Conservation (phyloP, 2,888 invertebrate genomes). For the Patella caerulea region DNA sequence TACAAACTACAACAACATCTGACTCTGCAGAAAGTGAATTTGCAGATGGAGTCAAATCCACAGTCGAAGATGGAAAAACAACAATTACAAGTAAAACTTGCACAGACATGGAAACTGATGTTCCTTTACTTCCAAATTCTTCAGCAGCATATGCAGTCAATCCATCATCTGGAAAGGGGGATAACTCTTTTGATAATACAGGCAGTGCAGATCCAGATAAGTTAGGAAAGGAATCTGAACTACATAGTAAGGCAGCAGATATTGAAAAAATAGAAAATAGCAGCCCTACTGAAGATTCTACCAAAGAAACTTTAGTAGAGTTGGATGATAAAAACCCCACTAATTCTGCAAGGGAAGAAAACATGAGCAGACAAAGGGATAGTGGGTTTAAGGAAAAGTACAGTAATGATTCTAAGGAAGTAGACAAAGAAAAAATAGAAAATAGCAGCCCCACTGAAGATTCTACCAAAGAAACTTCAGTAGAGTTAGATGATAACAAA, state of each 20-base stretch:
- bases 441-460: neutral
- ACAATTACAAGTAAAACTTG: neutral
- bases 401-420: neutral
- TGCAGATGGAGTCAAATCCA: neutral
- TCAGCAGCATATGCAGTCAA: neutral
- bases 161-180: neutral
- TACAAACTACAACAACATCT: neutral
- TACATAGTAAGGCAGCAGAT: neutral
- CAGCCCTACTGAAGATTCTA: neutral
- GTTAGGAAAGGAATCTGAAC: neutral
- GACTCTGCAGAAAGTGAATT: neutral
- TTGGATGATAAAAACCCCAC: neutral
- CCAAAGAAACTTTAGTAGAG: neutral
- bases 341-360: neutral
- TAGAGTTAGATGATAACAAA: neutral
- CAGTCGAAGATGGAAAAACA: neutral
- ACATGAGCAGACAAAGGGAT: neutral
- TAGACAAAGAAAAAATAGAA: neutral
- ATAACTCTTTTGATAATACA: neutral
- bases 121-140: neutral
- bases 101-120: neutral
- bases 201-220: neutral
- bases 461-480: neutral
- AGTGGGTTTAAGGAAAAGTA: constrained; percentile 1
- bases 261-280: neutral